phyloP scores from a whole-genome alignment of 2,113 vertebrate genomes.

The Cryptotis parvus region DNA sequence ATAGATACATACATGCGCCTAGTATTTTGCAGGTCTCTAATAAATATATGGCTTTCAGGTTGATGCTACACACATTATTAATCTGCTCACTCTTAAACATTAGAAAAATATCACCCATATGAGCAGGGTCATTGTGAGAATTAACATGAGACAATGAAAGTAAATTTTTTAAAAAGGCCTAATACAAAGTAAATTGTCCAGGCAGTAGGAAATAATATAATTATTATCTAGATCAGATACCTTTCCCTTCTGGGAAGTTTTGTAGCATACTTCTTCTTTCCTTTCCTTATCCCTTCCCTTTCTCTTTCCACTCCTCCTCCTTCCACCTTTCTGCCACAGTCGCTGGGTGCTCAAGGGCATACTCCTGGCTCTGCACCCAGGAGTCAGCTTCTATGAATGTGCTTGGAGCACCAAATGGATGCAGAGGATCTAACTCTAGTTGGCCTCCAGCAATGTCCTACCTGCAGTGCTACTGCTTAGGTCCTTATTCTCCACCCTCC shows the following conservation, averaged over 20 bases:
- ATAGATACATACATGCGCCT: too few species aligned
- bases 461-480: not conserved
- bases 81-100: slow-evolving; percentile 1
- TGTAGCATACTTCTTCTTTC: not conserved
- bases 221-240: slow-evolving; percentile 26
- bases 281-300: too few species aligned
- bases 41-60: not conserved
- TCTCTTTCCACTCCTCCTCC: too few species aligned
- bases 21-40: not conserved
- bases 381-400: too few species aligned
- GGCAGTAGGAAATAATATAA: not conserved
- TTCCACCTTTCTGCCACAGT: too few species aligned
- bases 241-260: not conserved
- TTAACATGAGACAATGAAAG: slow-evolving; percentile 31
- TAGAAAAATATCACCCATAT: not conserved
- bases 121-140: not conserved
- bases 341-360: too few species aligned
- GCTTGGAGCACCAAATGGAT: too few species aligned
- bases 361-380: too few species aligned
- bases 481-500: not conserved
- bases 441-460: too few species aligned
- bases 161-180: not conserved
- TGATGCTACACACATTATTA: not conserved
- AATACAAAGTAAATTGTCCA: not conserved
- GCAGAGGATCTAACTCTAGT: too few species aligned